Conservation (phyloP, 1,140 invertebrate genomes). For the Gyrodactylus salaris region DNA sequence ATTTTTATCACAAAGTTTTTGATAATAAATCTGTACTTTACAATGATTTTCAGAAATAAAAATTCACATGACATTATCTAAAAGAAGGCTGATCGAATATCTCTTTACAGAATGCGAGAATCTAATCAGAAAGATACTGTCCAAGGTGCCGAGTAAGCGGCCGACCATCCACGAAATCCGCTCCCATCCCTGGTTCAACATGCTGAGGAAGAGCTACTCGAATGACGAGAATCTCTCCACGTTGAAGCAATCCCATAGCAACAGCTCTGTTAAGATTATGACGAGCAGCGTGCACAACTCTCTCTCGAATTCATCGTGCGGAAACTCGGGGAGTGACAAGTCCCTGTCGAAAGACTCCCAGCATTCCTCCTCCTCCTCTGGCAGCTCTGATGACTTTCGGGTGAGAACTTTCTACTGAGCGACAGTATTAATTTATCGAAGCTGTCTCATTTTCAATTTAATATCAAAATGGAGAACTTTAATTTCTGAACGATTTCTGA, state of each 20-base stretch:
- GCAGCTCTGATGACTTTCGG: background rate
- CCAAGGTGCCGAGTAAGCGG: background rate
- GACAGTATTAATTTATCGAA: too few relatives aligned
- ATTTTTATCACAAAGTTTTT: too few relatives aligned
- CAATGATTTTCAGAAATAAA: too few relatives aligned
- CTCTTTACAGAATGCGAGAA: background rate
- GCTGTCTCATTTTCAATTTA: too few relatives aligned
- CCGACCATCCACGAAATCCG: background rate
- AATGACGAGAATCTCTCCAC: background rate
- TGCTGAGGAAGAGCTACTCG: background rate
- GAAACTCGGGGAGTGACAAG: background rate
- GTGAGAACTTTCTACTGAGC: too few relatives aligned
- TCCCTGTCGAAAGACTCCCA: background rate
- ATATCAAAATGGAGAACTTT: too few relatives aligned
- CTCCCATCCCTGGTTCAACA: background rate
- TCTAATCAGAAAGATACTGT: background rate
- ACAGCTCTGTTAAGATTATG: background rate
- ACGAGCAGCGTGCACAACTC: background rate
- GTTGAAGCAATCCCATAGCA: background rate
- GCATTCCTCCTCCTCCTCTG: background rate
- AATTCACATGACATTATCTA: too few relatives aligned
- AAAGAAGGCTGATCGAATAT: too few relatives aligned
- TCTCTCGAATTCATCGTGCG: background rate
- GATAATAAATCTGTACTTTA: too few relatives aligned
- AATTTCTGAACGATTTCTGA: too few relatives aligned